Conservation (phyloP, 2,797 vertebrate genomes). For the Toxotes lorentzi region DNA sequence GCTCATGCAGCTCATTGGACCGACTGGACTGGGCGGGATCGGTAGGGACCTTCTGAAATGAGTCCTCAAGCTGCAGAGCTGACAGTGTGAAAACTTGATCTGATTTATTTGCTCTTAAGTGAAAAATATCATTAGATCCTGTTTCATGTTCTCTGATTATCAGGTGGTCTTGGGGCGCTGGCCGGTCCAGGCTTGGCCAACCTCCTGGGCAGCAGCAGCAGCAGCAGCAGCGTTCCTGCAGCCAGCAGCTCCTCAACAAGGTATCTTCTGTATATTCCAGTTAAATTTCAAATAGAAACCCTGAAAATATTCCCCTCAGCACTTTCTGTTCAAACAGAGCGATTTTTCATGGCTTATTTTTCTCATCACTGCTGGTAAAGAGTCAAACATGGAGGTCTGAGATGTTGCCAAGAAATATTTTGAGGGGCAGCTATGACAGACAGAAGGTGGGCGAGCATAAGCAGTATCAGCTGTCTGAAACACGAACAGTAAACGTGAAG, state of each 20-base stretch:
- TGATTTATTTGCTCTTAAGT: neutral
- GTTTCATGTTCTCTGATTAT: neutral
- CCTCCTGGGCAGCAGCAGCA: conserved; percentile 90
- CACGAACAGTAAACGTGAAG: neutral
- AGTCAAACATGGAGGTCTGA: neutral
- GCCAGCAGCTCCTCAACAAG: conserved; percentile 94
- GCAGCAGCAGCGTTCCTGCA: conserved; percentile 90
- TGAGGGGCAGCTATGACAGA: neutral
- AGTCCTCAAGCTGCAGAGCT: neutral
- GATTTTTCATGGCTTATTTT: neutral
- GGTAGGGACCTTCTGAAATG: conserved; percentile 79
- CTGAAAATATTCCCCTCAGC: neutral
- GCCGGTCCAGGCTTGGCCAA: conserved; percentile 95
- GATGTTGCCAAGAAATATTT: neutral
- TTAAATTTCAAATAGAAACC: neutral
- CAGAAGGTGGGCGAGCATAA: neutral
- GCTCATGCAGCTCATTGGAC: conserved; percentile 99
- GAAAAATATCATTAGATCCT: neutral
- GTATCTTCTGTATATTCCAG: conserved; percentile 68
- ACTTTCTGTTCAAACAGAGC: neutral
- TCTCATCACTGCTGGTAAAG: neutral
- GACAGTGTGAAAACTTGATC: neutral
- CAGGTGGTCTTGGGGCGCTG: conserved; percentile 95
- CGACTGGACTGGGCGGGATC: conserved; percentile 95
- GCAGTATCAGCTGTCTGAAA: neutral